Evolutionary conservation across 2,888 invertebrate genomes (phyloP).

Genomic region (Lithophane semibrunnea): DNA sequence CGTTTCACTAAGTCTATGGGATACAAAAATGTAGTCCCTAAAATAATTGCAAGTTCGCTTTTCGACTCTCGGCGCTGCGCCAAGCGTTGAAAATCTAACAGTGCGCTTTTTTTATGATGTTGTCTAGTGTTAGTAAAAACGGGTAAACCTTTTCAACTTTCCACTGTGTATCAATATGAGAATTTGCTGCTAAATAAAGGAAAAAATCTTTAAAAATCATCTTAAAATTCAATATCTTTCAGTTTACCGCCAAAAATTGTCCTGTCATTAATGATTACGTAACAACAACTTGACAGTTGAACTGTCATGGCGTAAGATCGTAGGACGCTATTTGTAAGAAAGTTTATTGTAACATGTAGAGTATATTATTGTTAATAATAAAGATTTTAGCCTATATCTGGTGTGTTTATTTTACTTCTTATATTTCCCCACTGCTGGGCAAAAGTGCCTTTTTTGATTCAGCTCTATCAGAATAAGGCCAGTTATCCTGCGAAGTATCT

Average conservation of each 20-base stretch:
- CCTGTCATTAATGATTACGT: conserved; percentile 34
- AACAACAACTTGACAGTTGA: conserved; percentile 63
- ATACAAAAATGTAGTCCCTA: background rate
- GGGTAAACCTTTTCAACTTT: too few relatives aligned
- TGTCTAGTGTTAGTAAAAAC: background rate
- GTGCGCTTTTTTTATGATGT: background rate
- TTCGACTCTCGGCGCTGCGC: background rate
- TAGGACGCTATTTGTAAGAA: conserved; percentile 81
- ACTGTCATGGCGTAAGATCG: conserved; percentile 66
- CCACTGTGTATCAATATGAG: background rate
- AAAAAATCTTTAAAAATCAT: background rate
- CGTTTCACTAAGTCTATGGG: background rate
- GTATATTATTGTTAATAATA: conserved; percentile 90
- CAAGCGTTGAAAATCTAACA: background rate
- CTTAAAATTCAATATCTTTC: conserved; percentile 5
- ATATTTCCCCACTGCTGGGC: background rate
- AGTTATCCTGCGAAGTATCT: too few relatives aligned
- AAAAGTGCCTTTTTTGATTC: background rate
- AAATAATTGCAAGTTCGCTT: background rate
- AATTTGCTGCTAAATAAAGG: conserved; percentile 15
- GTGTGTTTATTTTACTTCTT: conserved; percentile 73
- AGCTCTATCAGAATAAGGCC: too few relatives aligned
- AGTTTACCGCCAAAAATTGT: conserved; percentile 46
- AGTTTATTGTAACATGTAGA: conserved; percentile 88
- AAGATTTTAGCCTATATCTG: conserved; percentile 87